Percentiles rank a stretch among this genome's conserved stretches.
These are phyloP conservation scores for Xanthia togata DNA, from an alignment of 2,888 invertebrate genomes.

Conservation along the genomic window DNA sequence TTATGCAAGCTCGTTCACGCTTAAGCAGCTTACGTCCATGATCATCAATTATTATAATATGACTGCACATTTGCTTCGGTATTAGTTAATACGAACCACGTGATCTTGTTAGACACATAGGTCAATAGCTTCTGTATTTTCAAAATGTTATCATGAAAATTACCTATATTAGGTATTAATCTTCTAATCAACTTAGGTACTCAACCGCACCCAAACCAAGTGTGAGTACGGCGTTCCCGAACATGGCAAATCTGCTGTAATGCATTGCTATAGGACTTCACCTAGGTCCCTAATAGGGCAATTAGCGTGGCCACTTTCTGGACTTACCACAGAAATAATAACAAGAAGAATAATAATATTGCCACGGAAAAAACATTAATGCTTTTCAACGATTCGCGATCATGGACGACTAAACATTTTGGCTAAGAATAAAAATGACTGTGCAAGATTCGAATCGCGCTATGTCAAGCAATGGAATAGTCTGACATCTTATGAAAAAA, in stretches of 20 bases:
- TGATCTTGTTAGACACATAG: conserved; percentile 21
- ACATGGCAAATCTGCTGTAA: neutral
- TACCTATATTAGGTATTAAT: neutral
- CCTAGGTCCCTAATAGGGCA: neutral
- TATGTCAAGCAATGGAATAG: neutral
- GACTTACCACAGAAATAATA: conserved; percentile 1
- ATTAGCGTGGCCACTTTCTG: neutral
- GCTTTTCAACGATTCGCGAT: neutral
- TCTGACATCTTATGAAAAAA: neutral
- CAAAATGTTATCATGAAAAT: neutral
- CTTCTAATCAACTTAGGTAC: neutral
- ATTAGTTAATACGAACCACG: conserved; percentile 14
- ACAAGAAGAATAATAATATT: neutral
- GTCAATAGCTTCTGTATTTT: conserved; percentile 4
- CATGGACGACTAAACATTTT: neutral
- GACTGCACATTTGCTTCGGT: conserved; percentile 18
- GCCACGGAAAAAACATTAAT: neutral
- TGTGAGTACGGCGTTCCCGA: neutral
- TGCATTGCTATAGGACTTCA: too few species aligned
- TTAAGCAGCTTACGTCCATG: conserved; percentile 27
- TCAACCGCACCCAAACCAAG: neutral
- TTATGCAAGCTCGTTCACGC: conserved; percentile 26
- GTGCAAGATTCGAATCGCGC: neutral
- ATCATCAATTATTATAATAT: conserved; percentile 31
- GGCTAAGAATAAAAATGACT: neutral